Evolutionary conservation across 1,140 invertebrate genomes (phyloP).

Genomic region (Drosophila busckii): DNA sequence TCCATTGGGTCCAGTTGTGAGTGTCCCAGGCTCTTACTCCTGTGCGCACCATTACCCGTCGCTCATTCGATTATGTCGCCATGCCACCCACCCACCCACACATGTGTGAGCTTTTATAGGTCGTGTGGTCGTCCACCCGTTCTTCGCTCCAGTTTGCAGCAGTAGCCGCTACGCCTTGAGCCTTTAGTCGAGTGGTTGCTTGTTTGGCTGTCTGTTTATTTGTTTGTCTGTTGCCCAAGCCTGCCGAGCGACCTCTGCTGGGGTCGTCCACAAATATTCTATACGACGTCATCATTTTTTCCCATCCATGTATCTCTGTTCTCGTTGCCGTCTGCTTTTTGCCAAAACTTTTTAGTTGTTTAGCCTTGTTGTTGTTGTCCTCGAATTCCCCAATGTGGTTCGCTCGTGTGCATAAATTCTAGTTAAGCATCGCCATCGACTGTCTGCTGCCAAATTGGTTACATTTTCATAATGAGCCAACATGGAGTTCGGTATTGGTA

Average conservation of each 20-base stretch:
- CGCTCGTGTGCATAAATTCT: slow-evolving; percentile 69
- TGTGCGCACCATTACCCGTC: slow-evolving; percentile 53
- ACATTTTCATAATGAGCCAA: slow-evolving; percentile 69
- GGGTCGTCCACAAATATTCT: slow-evolving; percentile 11
- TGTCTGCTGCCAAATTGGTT: slow-evolving; percentile 40
- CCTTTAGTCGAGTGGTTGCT: slow-evolving; percentile 49
- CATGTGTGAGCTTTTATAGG: slow-evolving; percentile 48
- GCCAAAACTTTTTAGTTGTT: slow-evolving; percentile 61
- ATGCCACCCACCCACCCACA: neutral
- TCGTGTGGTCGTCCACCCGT: slow-evolving; percentile 32
- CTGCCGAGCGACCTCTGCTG: neutral
- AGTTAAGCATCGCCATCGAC: slow-evolving; percentile 26
- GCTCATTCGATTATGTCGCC: slow-evolving; percentile 64
- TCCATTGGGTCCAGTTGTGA: slow-evolving; percentile 68
- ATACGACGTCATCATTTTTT: slow-evolving; percentile 63
- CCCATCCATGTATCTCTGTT: slow-evolving; percentile 15
- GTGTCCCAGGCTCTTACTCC: slow-evolving; percentile 2
- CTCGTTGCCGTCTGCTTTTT: slow-evolving; percentile 37
- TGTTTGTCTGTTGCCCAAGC: slow-evolving; percentile 32
- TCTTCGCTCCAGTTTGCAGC: slow-evolving; percentile 23
- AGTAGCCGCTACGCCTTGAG: slow-evolving; percentile 13
- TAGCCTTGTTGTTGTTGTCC: slow-evolving; percentile 22
- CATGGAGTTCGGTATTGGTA: slow-evolving; percentile 9
- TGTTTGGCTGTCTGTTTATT: slow-evolving; percentile 67
- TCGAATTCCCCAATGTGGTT: slow-evolving; percentile 62